Conservation (phyloP, 2,888 invertebrate genomes). For the Torymus texanus region DNA sequence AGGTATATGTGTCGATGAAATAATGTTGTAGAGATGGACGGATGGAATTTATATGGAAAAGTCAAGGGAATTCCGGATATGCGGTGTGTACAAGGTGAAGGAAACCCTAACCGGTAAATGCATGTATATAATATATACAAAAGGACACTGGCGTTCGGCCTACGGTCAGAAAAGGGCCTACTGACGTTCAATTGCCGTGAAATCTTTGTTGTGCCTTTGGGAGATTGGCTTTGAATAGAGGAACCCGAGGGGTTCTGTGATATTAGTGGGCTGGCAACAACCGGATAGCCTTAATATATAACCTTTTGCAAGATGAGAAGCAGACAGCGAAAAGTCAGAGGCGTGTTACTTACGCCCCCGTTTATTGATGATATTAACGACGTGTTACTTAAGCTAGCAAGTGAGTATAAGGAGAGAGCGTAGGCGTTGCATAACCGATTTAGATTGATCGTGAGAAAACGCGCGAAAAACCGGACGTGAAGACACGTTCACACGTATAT, state of each 20-base stretch:
- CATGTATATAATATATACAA: slow-evolving; percentile 63
- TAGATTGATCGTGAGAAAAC: slow-evolving; percentile 71
- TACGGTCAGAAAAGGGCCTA: slow-evolving; percentile 57
- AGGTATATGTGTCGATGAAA: no score
- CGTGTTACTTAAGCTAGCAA: not conserved
- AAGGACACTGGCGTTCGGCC: slow-evolving; percentile 68
- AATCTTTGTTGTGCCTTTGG: slow-evolving; percentile 67
- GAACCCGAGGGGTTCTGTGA: no score
- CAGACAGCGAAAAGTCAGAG: no score
- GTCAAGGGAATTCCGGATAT: no score
- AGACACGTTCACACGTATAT: slow-evolving; percentile 38
- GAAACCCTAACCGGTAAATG: slow-evolving; percentile 46
- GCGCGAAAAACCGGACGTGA: slow-evolving; percentile 50
- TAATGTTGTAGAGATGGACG: no score
- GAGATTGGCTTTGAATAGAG: slow-evolving; percentile 30
- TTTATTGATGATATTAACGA: not conserved
- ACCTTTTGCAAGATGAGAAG: no score
- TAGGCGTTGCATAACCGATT: slow-evolving; percentile 58
- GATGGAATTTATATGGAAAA: no score
- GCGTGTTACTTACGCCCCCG: no score
- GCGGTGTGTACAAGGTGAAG: no score
- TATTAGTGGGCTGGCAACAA: slow-evolving; percentile 23
- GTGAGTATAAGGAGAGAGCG: not conserved
- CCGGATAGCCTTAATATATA: not conserved
- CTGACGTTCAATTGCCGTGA: slow-evolving; percentile 70